Evolutionary conservation across 2,888 invertebrate genomes (phyloP).

Genomic region (Caenorhabditis macrosperma): DNA sequence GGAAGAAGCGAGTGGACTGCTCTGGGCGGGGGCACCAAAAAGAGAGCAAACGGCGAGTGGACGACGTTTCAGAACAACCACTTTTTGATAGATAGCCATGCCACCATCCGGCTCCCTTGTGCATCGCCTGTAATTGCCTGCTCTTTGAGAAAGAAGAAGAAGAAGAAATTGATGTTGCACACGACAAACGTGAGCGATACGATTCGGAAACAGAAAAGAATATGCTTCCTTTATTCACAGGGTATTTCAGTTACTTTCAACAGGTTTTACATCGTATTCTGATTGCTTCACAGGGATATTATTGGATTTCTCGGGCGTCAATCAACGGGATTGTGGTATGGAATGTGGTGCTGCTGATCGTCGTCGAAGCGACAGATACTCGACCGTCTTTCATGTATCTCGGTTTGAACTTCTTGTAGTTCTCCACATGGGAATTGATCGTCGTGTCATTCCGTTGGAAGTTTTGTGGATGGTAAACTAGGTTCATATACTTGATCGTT

Average conservation of each 20-base stretch:
- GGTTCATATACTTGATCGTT: constrained; percentile 41
- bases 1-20: neutral
- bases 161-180: neutral
- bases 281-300: neutral
- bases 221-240: constrained; percentile 37
- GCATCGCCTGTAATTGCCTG: constrained; percentile 49
- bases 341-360: constrained; percentile 14
- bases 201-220: neutral
- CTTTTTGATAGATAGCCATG: constrained; percentile 49
- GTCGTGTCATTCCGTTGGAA: neutral
- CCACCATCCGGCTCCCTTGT: neutral
- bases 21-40: constrained; percentile 6
- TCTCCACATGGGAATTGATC: constrained; percentile 11
- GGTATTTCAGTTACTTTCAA: neutral
- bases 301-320: constrained; percentile 27
- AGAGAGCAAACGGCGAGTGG: neutral
- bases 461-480: constrained; percentile 26
- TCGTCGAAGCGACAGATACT: constrained; percentile 16
- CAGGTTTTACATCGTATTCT: neutral
- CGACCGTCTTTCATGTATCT: constrained; percentile 23
- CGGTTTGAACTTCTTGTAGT: constrained; percentile 40
- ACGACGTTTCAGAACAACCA: neutral
- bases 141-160: constrained; percentile 28
- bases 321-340: constrained; percentile 20
- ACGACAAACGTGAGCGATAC: neutral